Evolutionary conservation across 2,113 vertebrate species (phyloP), one percentile per base, ranked within the genome.

Genomic region (Azemiops feae): DNA sequence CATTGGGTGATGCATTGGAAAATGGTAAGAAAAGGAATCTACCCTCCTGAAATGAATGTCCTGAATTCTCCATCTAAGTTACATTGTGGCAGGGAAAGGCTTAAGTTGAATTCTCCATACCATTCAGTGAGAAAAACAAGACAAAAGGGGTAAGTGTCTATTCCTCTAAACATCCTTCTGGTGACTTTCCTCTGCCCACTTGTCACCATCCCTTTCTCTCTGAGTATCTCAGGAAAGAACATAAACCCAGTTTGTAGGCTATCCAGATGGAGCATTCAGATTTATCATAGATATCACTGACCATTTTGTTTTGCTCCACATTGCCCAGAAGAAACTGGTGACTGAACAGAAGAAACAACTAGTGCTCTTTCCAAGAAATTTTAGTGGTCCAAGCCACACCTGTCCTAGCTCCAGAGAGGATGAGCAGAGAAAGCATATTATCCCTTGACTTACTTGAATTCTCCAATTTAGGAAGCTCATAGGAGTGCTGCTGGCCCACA

Each of bases 401-500:
- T n/a, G 4, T n/a, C 30, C 12, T 16, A 69, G 12, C 0, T 5
- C 60, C 11, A 69, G 60, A n/a, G 60, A 16, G 30, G 60, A 12
- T n/a, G 12, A n/a, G 60, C 12, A 16, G 60, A 69, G 12, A 16
- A 69, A 69, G 60, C 12, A n/a, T 30, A n/a, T 69, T n/a, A 16
- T 69, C 30, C 30, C 30, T n/a, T 64, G 60, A 69, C 11, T n/a
- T n/a, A 64, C 12, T 16, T 69, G 30, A 27, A 60, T 60, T 34
- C 39, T 47, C 3, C 2, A 14, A 23, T 11, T 25, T 43, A 60
- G 22, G 25, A 0, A 90, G 88, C 2, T 89, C 94, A 1, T 90
- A 12, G 91, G 90, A 23, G 89, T 90, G 85, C 7, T 53, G 92
- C 92, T 95, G 18, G 30, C 64, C 94, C 92, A 64, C 85, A 22